phyloP scores from a whole-genome alignment of 2,797 vertebrate genomes.

The Ctenopoma kingsleyae region DNA sequence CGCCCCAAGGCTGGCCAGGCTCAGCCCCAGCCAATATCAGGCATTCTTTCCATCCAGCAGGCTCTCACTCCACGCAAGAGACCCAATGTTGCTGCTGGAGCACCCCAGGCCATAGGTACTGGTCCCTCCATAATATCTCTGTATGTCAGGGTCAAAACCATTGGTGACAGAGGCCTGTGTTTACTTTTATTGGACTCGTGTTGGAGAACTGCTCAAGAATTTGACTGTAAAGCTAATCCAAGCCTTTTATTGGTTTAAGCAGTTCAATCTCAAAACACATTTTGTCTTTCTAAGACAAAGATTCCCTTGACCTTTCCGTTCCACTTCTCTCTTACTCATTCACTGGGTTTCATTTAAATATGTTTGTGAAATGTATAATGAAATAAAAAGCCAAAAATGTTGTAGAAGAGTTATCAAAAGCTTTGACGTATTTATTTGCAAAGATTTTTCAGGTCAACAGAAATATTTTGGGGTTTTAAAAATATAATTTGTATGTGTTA shows the following conservation, averaged over 20 bases:
- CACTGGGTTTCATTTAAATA: background rate
- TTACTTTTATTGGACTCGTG: conserved; percentile 4
- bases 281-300: too few relatives aligned
- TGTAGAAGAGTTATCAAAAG: background rate
- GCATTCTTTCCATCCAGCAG: conserved; percentile 96
- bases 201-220: conserved; percentile 34
- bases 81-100: conserved; percentile 82
- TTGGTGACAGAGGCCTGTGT: background rate
- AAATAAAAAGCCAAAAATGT: background rate
- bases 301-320: too few relatives aligned
- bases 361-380: background rate
- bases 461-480: background rate
- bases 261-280: conserved; percentile 6
- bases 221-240: conserved; percentile 14
- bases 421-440: background rate
- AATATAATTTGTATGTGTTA: background rate
- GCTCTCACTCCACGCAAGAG: conserved; percentile 96
- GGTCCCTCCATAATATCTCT: conserved; percentile 11
- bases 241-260: conserved; percentile 34
- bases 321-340: background rate
- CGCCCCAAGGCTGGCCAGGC: conserved; percentile 96
- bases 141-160: conserved; percentile 1
- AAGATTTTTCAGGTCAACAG: background rate
- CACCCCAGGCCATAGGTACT: conserved; percentile 86
- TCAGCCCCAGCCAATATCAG: conserved; percentile 93